Conservation (phyloP, 2,113 vertebrate genomes). For the Pangasianodon gigas region DNA sequence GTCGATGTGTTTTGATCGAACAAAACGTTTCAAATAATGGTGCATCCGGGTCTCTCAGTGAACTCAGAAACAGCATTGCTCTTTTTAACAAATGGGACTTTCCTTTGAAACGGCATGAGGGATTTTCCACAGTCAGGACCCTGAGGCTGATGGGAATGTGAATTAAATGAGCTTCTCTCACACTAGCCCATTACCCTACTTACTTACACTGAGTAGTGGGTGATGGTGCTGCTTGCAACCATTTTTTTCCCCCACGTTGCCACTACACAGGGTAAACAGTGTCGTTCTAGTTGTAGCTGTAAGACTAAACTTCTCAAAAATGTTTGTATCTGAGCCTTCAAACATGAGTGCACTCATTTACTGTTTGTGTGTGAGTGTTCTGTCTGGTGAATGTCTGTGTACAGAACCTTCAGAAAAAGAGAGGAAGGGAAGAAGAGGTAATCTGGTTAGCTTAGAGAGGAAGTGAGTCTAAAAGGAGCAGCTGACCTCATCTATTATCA, state of each 20-base stretch:
- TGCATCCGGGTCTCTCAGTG: not conserved
- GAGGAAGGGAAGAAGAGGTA: not conserved
- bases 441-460: slow-evolving; percentile 10
- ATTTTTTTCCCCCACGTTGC: not conserved
- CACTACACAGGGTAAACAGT: not conserved
- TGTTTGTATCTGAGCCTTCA: not conserved
- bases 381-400: not conserved
- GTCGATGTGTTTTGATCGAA: not conserved
- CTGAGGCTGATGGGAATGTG: slow-evolving; percentile 1
- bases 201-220: not conserved
- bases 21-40: not conserved
- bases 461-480: slow-evolving; percentile 26
- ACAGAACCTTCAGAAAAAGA: not conserved
- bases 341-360: not conserved
- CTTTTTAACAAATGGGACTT: slow-evolving; percentile 10
- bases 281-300: not conserved
- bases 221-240: not conserved
- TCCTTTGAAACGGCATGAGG: not conserved
- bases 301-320: not conserved
- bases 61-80: not conserved
- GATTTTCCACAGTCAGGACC: not conserved
- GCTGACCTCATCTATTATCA: slow-evolving; percentile 26
- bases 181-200: not conserved
- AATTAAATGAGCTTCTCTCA: not conserved
- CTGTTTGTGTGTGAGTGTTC: not conserved